Evolutionary conservation across 1,140 invertebrate genomes (phyloP), one percentile per base, ranked within the genome.

Genomic region (Phenacoccus solenopsis): DNA sequence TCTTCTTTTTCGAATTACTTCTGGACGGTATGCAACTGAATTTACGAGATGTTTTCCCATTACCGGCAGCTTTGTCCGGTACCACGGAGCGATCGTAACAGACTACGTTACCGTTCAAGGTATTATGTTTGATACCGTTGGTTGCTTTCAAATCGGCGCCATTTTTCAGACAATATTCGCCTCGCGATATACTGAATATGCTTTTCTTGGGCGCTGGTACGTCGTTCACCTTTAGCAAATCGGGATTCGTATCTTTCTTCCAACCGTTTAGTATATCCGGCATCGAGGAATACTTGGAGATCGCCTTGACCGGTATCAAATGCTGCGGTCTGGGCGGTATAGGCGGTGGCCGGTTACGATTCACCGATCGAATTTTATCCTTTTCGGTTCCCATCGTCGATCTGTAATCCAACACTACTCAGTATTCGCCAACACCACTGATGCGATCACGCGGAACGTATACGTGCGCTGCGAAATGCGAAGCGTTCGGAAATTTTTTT

Each of bases 311-410:
- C 32, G 87, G 84, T 74, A 87, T 79, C 75, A 83, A 84, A 75
- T 86, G 83, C 75, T 85, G 87, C 16, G 87, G 87, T 69, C 87
- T 79, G 25, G 87, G 87, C n/a, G 87, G 87, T 61, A 88, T 86
- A 70, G 87, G 87, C 59, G 87, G 87, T 49, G 87, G 86, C 70
- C 69, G 16, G 59, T 27, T 27, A 24, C 22, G 10, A 4, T 27
- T 64, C 59, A 27, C 59, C 10, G 59, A 24, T 5, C 59, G 59
- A 24, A 49, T 27, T 20, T 22, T 64, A 64, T 64, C 59, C 25
- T 64, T 64, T 64, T 64, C 59, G 3, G 59, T 64, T 4, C 59
- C 59, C 59, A 64, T 64, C 5, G 59, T 59, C 9, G 32, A 9
- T 38, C 32, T 10, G n/a, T n/a, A n/a, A n/a, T n/a, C n/a, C n/a